A percentile compares a stretch with the other conserved stretches of the same genome.
Conservation (phyloP, 2,113 vertebrate genomes). For the Onychorhynchus coronatus region DNA sequence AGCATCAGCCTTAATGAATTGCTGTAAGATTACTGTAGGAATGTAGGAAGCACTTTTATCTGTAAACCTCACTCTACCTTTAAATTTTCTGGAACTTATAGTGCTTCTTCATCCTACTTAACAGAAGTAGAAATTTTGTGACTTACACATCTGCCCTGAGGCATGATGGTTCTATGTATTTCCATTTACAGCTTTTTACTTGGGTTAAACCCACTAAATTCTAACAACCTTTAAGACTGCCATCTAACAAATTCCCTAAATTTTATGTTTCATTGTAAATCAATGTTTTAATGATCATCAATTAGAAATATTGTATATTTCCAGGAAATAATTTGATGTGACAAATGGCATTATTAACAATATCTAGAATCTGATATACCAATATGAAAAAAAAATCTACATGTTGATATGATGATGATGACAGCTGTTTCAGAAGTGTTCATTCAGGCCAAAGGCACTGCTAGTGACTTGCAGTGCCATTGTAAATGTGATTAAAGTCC, state of each 20-base stretch:
- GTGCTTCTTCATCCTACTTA: not conserved
- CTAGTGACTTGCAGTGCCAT: accelerated
- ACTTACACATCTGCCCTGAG: not conserved
- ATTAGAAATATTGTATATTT: not conserved
- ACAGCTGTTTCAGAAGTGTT: not conserved
- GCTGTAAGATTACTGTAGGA: not conserved
- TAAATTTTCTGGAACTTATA: not conserved
- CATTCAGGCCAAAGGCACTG: not conserved
- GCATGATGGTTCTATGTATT: not conserved
- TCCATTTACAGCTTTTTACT: not conserved
- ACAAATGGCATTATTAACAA: not conserved
- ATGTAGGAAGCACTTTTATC: not conserved
- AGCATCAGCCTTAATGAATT: not conserved
- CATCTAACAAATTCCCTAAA: not conserved
- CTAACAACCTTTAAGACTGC: not conserved
- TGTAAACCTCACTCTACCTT: not conserved
- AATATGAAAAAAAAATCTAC: not conserved
- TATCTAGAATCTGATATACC: not conserved
- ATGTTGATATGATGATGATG: not conserved
- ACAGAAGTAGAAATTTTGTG: not conserved
- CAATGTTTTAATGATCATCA: not conserved
- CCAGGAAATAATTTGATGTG: not conserved
- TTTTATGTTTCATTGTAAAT: not conserved
- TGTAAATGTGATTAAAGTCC: not conserved
- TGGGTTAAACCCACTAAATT: not conserved